Evolutionary conservation across 2,888 invertebrate species (phyloP).

Genomic region (Chouioia cunea): DNA sequence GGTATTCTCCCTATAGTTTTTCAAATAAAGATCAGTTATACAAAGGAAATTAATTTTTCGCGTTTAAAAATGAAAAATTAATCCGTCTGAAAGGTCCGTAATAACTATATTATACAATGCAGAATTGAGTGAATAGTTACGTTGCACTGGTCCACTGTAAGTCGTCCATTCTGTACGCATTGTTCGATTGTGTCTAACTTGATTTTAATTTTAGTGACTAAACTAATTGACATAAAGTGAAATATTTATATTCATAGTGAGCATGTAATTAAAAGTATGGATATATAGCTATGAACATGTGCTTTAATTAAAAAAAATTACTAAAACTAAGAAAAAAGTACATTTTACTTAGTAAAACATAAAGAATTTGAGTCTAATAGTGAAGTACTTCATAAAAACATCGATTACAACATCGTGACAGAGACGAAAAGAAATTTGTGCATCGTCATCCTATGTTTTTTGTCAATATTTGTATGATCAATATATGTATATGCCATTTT

Average conservation of each 20-base stretch:
- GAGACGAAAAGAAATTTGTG: neutral
- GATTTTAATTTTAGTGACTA: neutral
- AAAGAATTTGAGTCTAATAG: constrained; percentile 1
- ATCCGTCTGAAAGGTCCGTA: too few relatives aligned
- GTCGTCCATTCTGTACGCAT: constrained; percentile 27
- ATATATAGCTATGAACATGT: neutral
- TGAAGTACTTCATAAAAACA: constrained; percentile 10
- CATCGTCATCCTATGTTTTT: too few relatives aligned
- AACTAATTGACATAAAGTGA: neutral
- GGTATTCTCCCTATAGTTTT: constrained; percentile 67
- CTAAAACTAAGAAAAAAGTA: constrained; percentile 26
- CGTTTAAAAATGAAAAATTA: too few relatives aligned
- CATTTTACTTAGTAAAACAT: constrained; percentile 1
- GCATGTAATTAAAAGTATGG: neutral
- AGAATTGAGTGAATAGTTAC: constrained; percentile 1
- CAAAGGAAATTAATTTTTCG: too few relatives aligned
- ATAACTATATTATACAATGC: too few relatives aligned
- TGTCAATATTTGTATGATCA: too few relatives aligned
- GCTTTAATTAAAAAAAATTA: constrained; percentile 5
- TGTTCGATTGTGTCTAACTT: constrained; percentile 5
- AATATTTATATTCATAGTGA: constrained; percentile 1
- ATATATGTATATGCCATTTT: too few relatives aligned
- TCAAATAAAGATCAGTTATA: neutral
- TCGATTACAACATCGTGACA: constrained; percentile 17
- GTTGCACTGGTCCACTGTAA: constrained; percentile 22